These are phyloP conservation scores for Morpho deidamia DNA, from an alignment of 2,888 invertebrate genomes.

Conservation along the genomic window DNA sequence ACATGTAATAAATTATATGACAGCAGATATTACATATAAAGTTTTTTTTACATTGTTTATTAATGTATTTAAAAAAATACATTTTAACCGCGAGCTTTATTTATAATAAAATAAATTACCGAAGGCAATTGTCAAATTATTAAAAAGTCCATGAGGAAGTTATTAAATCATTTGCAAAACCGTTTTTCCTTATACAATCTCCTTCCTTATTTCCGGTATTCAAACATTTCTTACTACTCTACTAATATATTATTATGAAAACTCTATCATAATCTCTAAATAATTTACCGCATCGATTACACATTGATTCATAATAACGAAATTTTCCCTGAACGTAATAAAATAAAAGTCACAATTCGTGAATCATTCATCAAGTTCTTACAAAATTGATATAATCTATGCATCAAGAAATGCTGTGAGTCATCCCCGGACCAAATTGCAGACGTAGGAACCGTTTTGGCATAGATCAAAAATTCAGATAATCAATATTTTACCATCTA, in stretches of 20 bases:
- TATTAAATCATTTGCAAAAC: no score
- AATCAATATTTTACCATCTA: no score
- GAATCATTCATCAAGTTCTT: constrained; percentile 13
- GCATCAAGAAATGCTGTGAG: constrained; percentile 32
- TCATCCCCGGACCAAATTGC: constrained; percentile 26
- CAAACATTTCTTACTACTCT: not conserved
- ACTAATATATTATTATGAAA: not conserved
- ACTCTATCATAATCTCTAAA: not conserved
- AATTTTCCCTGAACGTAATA: constrained; percentile 14
- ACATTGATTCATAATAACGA: constrained; percentile 7
- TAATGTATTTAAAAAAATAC: no score
- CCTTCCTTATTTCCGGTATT: constrained; percentile 10
- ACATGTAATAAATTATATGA: no score
- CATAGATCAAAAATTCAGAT: constrained; percentile 23
- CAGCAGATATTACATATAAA: no score
- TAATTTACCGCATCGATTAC: not conserved
- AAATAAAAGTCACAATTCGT: constrained; percentile 2
- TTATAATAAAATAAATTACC: no score
- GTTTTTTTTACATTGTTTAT: no score
- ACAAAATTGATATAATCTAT: constrained; percentile 48
- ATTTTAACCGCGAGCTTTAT: no score
- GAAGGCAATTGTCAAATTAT: no score
- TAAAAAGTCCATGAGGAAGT: no score
- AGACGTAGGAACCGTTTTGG: constrained; percentile 20
- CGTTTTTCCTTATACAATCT: not conserved